phyloP scores from a whole-genome alignment of 53 echinoderm and acorn worm genomes.

The Echinarachnius parma region DNA sequence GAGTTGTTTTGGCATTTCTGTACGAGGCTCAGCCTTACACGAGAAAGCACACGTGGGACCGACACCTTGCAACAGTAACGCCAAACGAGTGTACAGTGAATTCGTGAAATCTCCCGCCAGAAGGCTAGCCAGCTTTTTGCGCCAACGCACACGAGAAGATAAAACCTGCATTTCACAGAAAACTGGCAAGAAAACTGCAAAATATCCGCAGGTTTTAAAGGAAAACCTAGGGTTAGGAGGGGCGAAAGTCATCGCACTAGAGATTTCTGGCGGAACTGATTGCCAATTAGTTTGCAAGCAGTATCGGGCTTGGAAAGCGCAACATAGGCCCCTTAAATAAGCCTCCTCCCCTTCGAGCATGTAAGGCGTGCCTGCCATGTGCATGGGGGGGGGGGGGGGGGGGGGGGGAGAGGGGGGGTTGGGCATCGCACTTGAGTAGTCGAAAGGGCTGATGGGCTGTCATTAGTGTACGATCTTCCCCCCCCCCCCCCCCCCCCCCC shows the following conservation, averaged over 20 bases:
- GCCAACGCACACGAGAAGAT: not conserved
- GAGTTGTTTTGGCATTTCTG: too few species aligned
- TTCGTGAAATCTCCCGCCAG: not conserved
- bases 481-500: too few species aligned
- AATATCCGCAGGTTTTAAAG: not conserved
- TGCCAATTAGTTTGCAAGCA: too few species aligned
- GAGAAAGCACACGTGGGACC: too few species aligned
- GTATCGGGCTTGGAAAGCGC: not conserved
- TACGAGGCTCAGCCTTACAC: too few species aligned
- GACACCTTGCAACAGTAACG: too few species aligned
- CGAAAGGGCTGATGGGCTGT: too few species aligned
- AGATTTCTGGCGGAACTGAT: not conserved
- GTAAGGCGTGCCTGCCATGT: not conserved
- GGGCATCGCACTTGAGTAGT: too few species aligned
- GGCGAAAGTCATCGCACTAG: not conserved
- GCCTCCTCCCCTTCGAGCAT: not conserved
- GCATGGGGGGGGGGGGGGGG: not conserved
- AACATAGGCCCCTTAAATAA: not conserved
- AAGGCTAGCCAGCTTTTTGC: slow-evolving; percentile 11
- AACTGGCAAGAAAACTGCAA: not conserved
- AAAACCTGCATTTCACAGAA: not conserved
- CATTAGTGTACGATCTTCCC: too few species aligned
- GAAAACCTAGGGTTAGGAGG: not conserved
- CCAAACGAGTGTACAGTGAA: not conserved
- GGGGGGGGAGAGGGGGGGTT: too few species aligned